Evolutionary conservation across 2,113 vertebrate genomes (phyloP).

Genomic region (Prochilodus magdalenae): DNA sequence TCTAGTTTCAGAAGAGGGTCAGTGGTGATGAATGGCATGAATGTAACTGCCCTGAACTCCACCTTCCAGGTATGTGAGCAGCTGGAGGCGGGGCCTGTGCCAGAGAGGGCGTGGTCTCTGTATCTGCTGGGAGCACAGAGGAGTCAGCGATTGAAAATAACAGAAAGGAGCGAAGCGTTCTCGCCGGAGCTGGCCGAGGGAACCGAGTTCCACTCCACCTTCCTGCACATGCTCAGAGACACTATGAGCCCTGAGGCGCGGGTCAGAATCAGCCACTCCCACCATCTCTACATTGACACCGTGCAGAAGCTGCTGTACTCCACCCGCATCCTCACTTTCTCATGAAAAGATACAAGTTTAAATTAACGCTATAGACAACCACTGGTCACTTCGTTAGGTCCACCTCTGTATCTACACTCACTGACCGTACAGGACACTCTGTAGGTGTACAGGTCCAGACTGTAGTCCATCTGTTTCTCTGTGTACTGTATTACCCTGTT

Average conservation of each 20-base stretch:
- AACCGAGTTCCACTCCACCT: constrained; percentile 87
- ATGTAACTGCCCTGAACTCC: neutral
- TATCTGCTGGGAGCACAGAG: constrained; percentile 80
- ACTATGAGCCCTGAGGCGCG: constrained; percentile 69
- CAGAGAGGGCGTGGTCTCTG: constrained; percentile 71
- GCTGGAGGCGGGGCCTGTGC: constrained; percentile 33
- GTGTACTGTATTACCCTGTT: too few relatives aligned
- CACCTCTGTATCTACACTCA: too few relatives aligned
- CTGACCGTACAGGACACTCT: too few relatives aligned
- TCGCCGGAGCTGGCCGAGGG: constrained; percentile 74
- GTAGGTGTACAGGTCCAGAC: too few relatives aligned
- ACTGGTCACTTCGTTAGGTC: too few relatives aligned
- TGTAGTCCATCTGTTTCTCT: too few relatives aligned
- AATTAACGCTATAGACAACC: too few relatives aligned
- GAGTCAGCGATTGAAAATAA: constrained; percentile 78
- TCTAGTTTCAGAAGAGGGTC: too few relatives aligned
- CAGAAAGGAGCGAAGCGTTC: constrained; percentile 77
- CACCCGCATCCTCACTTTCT: constrained; percentile 80
- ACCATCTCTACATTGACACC: constrained; percentile 69
- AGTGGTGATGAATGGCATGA: too few relatives aligned
- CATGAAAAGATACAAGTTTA: constrained; percentile 60
- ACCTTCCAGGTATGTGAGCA: constrained; percentile 79
- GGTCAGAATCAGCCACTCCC: constrained; percentile 53
- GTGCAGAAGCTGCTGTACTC: constrained; percentile 81
- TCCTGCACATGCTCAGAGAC: constrained; percentile 87